Evolutionary conservation across 2,113 vertebrate species (phyloP), one percentile per base, ranked within the genome.

Genomic region (Gopherus flavomarginatus): DNA sequence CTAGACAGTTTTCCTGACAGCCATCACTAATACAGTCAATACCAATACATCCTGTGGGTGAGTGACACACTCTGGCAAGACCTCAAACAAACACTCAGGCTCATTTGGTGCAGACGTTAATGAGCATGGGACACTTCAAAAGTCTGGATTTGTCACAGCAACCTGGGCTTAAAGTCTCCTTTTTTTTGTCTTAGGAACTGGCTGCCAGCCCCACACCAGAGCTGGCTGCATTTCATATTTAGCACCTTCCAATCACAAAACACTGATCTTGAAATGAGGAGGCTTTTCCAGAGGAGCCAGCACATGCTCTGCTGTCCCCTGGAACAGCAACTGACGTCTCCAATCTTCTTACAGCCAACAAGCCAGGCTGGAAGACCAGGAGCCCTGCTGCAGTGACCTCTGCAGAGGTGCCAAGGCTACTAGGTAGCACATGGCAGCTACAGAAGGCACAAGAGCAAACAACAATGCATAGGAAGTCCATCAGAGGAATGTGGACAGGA

Each of bases 11-110:
- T 44, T 84, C 52, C 44, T 84, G 47, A 9, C 2, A 80, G 26
- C 59, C 44, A 13, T 2, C 78, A 19, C 9, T 50, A 53, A 31
- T 2, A 56, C 57, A 62, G 4, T 1, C 65, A 2, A 27, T 86
- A 12, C 50, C 22, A 22, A 7, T 5, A 26, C 3, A 0, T 3
- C 22, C 24, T 5, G 62, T 19, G 27, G 7, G 26, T 0, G 0
- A 79, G 57, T 62, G 19, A 22, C 14, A 72, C 29, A 1, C 53
- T 59, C 42, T 49, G 10, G 13, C 10, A 12, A 16, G 26, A 4
- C 35, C 54, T 59, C 65, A 57, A 57, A 42, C 65, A 57, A 57
- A 42, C 29, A 29, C 24, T 35, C 27, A 14, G 54, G n/a, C 31
- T 81, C 49, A 3, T 16, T 50, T 42, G 5, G 47, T 27, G n/a